These are phyloP conservation scores for Parazoanthus darwini DNA, from an alignment of 92 coral and sea anemone genomes.

Conservation along the genomic window DNA sequence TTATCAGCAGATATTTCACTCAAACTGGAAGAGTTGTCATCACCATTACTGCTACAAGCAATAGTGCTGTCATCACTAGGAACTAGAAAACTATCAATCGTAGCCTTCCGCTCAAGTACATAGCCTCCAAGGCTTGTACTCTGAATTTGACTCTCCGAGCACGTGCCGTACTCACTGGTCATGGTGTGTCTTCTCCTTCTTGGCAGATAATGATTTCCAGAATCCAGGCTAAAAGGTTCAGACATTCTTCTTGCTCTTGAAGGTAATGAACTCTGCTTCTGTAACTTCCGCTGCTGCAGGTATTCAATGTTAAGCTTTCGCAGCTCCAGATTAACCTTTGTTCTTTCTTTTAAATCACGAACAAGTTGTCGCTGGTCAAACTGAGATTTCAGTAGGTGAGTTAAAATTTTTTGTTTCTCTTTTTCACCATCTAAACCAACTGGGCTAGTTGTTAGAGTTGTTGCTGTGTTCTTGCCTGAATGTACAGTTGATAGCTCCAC, in stretches of 20 bases:
- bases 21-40: constrained; percentile 31
- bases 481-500: neutral
- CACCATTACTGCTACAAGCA: constrained; percentile 39
- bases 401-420: constrained; percentile 40
- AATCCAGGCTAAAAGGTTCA: constrained; percentile 68
- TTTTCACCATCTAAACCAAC: neutral
- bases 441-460: neutral
- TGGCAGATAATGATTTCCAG: constrained; percentile 31
- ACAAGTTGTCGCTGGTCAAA: constrained; percentile 60
- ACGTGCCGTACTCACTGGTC: constrained; percentile 86
- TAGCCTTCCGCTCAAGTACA: constrained; percentile 37
- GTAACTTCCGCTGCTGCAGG: constrained; percentile 47
- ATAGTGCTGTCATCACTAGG: constrained; percentile 28
- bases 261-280: constrained; percentile 33
- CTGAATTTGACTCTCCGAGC: constrained; percentile 60
- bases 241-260: constrained; percentile 55
- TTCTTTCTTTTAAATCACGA: constrained; percentile 57
- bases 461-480: neutral
- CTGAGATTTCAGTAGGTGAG: constrained; percentile 60
- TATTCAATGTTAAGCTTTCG: constrained; percentile 69
- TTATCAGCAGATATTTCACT: constrained; percentile 52
- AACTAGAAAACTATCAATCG: constrained; percentile 34
- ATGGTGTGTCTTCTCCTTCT: constrained; percentile 47
- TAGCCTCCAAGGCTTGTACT: constrained; percentile 41
- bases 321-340: constrained; percentile 59